phyloP scores from a whole-genome alignment of 2,797 vertebrate species.

The Dicrostonyx torquatus region DNA sequence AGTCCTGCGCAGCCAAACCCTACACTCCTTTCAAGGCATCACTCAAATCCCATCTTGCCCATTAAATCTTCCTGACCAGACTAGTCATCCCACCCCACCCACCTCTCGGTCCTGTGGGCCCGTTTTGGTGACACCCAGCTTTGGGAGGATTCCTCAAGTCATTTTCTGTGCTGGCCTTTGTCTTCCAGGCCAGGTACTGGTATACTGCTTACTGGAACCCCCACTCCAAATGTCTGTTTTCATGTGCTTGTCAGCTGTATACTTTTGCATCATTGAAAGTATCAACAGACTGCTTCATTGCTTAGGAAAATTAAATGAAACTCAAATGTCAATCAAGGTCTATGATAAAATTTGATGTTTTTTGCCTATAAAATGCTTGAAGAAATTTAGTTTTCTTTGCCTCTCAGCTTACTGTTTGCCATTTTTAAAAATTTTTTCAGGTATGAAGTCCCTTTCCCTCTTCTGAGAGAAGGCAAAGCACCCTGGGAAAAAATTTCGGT shows the following conservation, averaged over 20 bases:
- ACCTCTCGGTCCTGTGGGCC: background rate
- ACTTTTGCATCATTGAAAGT: slow-evolving; percentile 11
- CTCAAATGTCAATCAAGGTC: slow-evolving; percentile 20
- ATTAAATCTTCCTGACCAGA: slow-evolving; percentile 48
- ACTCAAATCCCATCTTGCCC: slow-evolving; percentile 60
- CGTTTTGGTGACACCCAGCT: background rate
- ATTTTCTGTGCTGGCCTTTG: background rate
- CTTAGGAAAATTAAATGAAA: slow-evolving; percentile 17
- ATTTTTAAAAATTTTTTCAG: background rate
- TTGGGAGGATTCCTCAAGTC: background rate
- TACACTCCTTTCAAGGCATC: slow-evolving; percentile 56
- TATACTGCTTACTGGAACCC: background rate
- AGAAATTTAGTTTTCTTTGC: slow-evolving; percentile 7
- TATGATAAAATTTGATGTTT: slow-evolving; percentile 1
- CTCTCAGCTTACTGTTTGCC: background rate
- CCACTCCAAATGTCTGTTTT: background rate
- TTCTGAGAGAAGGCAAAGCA: background rate
- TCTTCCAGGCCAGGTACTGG: background rate
- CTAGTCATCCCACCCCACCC: background rate
- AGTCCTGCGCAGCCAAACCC: slow-evolving; percentile 1
- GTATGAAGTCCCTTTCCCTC: background rate
- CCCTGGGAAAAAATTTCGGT: background rate
- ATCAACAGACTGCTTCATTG: background rate
- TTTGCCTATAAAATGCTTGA: slow-evolving; percentile 11
- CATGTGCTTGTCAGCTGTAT: background rate